These are phyloP conservation scores for Brachylomia viminalis DNA, from an alignment of 2,888 invertebrate genomes.

Conservation along the genomic window DNA sequence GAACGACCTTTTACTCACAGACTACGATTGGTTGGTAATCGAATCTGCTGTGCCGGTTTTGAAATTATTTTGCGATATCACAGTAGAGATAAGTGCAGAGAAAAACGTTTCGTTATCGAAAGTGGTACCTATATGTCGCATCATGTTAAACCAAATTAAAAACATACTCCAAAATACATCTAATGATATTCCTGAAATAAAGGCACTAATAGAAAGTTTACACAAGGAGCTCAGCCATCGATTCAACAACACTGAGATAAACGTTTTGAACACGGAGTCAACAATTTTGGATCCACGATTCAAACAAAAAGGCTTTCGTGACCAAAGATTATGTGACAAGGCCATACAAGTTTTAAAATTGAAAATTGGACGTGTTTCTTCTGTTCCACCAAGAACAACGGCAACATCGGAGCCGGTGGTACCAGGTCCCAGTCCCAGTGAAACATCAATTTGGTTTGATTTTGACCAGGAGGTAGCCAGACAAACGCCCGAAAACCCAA, in stretches of 20 bases:
- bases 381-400: too few species aligned
- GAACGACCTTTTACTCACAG: neutral
- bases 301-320: constrained; percentile 2
- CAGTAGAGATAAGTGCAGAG: neutral
- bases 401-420: too few species aligned
- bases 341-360: too few species aligned
- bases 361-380: too few species aligned
- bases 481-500: too few species aligned
- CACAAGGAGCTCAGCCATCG: neutral
- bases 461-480: neutral
- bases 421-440: too few species aligned
- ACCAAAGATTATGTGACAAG: too few species aligned
- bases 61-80: too few species aligned
- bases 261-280: constrained; percentile 4
- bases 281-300: constrained; percentile 22
- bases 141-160: constrained; percentile 9
- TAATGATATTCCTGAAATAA: constrained; percentile 1
- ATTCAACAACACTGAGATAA: neutral
- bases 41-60: neutral
- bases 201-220: neutral
- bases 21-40: too few species aligned
- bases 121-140: constrained; percentile 3
- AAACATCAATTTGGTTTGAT: too few species aligned
- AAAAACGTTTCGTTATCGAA: constrained; percentile 5
- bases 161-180: neutral